Evolutionary conservation across 2,888 invertebrate genomes (phyloP), one percentile per base, ranked within the genome.

Genomic region (Phortica okadai): DNA sequence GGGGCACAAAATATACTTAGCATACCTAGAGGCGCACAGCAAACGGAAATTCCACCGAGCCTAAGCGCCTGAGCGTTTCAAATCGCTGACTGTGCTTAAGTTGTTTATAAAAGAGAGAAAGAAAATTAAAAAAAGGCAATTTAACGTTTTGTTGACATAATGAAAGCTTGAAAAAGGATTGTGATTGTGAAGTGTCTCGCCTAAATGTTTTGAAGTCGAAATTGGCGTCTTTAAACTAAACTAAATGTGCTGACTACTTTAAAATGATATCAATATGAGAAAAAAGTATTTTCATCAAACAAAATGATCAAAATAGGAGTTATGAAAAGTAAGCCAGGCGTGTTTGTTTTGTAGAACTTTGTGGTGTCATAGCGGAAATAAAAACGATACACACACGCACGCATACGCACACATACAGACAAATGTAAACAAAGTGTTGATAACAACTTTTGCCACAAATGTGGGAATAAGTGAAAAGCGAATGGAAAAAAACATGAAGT

Each of bases 281-380:
- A 33, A 33, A 33, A 33, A 33, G 33, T 33, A 33, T 33, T 33
- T 33, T 33, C 33, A 33, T 4, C 3, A 33, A 33, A 33, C 1
- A 33, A 33, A 4, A 33, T 33, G 33, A 33, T 33, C 4, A 33
- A 33, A 33, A 33, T 33, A 33, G 4, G 33, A 33, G 1, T 33
- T 33, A 33, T 33, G 4, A 33, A 5, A 2, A 33, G 33, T 33
- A 33, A 4, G 33, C 33, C 33, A 74, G 72, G 50, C 54, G 11
- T 41, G 33, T 64, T 76, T 58, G 73, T 74, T 77, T 74, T 62
- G 16, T 21, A 56, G 58, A 45, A 6, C 6, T 74, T 78, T 82
- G 67, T 82, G 75, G 77, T 86, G 87, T 79, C 83, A 80, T 72
- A 45, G 66, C 80, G 85, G 87, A 85, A 87, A 85, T 87, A 80